A percentile compares a stretch with the other conserved stretches of the same genome.
Conservation (phyloP, 2,888 invertebrate genomes). For the Seira musarum region DNA sequence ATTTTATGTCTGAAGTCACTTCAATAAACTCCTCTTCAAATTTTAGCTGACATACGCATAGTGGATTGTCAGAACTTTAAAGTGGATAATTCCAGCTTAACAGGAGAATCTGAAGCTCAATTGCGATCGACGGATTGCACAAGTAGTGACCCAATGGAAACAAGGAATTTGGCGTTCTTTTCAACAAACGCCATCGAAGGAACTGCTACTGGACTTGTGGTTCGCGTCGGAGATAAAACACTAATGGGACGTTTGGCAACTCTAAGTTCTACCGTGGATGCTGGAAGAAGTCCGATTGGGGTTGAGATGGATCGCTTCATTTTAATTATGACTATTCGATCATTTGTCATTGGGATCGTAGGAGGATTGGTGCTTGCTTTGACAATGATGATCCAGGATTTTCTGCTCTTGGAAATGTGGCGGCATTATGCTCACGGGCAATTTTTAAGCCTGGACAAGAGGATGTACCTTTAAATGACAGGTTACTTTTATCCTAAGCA, state of each 20-base stretch:
- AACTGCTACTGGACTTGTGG: slow-evolving; percentile 77
- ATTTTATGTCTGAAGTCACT: no score
- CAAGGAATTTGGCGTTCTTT: slow-evolving; percentile 76
- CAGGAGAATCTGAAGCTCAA: slow-evolving; percentile 81
- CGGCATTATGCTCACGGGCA: slow-evolving; percentile 82
- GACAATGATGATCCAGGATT: slow-evolving; percentile 70
- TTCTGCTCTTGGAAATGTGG: slow-evolving; percentile 76
- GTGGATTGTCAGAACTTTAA: slow-evolving; percentile 76
- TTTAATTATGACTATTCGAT: slow-evolving; percentile 80
- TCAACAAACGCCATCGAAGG: slow-evolving; percentile 78
- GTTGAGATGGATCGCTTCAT: slow-evolving; percentile 85
- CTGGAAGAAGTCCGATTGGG: slow-evolving; percentile 83
- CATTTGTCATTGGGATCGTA: slow-evolving; percentile 79
- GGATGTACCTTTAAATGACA: slow-evolving; percentile 74
- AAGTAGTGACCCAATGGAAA: slow-evolving; percentile 75
- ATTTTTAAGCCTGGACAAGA: slow-evolving; percentile 77
- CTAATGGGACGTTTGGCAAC: slow-evolving; percentile 83
- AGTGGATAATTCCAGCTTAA: slow-evolving; percentile 80
- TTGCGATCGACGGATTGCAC: slow-evolving; percentile 72
- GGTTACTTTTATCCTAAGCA: no score
- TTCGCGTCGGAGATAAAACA: slow-evolving; percentile 79
- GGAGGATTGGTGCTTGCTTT: slow-evolving; percentile 57
- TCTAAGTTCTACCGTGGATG: slow-evolving; percentile 78
- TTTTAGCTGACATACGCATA: slow-evolving; percentile 75
- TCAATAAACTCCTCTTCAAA: no score